These are phyloP conservation scores for Drosophila ambigua DNA, from an alignment of 1,140 invertebrate species.

Conservation along the genomic window DNA sequence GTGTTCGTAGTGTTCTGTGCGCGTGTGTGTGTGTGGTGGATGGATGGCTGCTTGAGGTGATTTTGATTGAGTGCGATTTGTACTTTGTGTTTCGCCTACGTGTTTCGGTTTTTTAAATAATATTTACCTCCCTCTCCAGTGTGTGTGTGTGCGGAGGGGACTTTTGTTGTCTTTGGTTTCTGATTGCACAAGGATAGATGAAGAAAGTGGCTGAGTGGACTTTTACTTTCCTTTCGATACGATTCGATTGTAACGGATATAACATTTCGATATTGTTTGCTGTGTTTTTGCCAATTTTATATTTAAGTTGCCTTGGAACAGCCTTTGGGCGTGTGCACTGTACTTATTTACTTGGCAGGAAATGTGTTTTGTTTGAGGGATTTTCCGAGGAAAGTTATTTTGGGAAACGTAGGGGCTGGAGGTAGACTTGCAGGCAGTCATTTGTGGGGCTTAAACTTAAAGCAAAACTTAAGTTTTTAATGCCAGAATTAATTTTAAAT, in stretches of 20 bases:
- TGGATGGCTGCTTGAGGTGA: slow-evolving; percentile 60
- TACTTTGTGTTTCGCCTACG: slow-evolving; percentile 73
- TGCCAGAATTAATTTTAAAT: too few species aligned
- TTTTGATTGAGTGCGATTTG: slow-evolving; percentile 81
- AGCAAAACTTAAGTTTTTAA: not conserved
- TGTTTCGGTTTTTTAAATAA: slow-evolving; percentile 79
- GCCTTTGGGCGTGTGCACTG: slow-evolving; percentile 2
- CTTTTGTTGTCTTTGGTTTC: slow-evolving; percentile 57
- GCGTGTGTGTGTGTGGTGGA: slow-evolving; percentile 17
- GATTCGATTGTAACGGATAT: slow-evolving; percentile 58
- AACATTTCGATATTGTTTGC: slow-evolving; percentile 65
- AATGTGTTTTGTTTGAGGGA: slow-evolving; percentile 27
- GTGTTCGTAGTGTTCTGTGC: not conserved
- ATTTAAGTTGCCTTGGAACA: slow-evolving; percentile 31
- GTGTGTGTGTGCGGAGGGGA: slow-evolving; percentile 41
- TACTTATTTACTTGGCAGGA: slow-evolving; percentile 28
- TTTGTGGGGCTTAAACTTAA: not conserved
- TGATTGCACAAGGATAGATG: slow-evolving; percentile 43
- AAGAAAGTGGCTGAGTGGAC: slow-evolving; percentile 27
- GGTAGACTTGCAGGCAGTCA: too few species aligned
- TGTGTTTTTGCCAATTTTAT: slow-evolving; percentile 51
- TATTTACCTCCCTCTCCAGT: slow-evolving; percentile 63
- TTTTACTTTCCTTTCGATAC: slow-evolving; percentile 47
- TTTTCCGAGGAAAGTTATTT: too few species aligned
- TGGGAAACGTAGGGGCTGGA: too few species aligned